These are phyloP conservation scores for Haplochromis vanheusdeni DNA, from an alignment of 2,113 vertebrate species.

Conservation along the genomic window DNA sequence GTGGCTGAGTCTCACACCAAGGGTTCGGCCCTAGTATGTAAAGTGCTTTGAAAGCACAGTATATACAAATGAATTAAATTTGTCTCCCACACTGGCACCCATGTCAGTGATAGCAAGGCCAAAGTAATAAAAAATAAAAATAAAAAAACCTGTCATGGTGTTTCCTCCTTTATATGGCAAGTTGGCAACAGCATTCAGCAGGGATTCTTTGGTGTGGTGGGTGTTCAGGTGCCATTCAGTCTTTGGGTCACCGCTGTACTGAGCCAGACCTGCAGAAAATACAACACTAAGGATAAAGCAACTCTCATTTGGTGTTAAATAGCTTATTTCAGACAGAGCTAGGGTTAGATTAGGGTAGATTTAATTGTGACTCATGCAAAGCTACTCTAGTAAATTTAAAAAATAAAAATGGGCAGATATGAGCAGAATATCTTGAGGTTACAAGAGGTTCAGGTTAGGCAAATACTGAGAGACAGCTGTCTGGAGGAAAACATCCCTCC, in stretches of 20 bases:
- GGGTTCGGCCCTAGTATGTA: background rate
- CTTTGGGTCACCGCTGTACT: conserved; percentile 95
- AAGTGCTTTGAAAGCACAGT: background rate
- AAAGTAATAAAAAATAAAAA: conserved; percentile 12
- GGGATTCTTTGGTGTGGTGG: conserved; percentile 74
- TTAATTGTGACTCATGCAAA: background rate
- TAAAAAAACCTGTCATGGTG: conserved; percentile 83
- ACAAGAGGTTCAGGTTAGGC: background rate
- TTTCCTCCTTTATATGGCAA: conserved; percentile 96
- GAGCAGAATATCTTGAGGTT: background rate
- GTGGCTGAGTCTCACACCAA: background rate
- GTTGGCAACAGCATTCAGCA: conserved; percentile 79
- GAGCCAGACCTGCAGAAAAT: conserved; percentile 78
- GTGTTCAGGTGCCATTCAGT: conserved; percentile 93
- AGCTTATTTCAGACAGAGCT: background rate
- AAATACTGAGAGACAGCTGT: no score
- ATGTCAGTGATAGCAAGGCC: no score
- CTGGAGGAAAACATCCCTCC: background rate
- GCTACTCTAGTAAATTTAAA: background rate
- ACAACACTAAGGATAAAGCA: background rate
- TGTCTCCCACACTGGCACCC: background rate
- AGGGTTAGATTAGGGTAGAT: no score
- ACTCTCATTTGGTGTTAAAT: background rate
- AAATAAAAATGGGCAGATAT: background rate
- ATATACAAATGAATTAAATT: background rate